Conservation (phyloP, 2,113 vertebrate species). For the Typhlomys cinereus region DNA sequence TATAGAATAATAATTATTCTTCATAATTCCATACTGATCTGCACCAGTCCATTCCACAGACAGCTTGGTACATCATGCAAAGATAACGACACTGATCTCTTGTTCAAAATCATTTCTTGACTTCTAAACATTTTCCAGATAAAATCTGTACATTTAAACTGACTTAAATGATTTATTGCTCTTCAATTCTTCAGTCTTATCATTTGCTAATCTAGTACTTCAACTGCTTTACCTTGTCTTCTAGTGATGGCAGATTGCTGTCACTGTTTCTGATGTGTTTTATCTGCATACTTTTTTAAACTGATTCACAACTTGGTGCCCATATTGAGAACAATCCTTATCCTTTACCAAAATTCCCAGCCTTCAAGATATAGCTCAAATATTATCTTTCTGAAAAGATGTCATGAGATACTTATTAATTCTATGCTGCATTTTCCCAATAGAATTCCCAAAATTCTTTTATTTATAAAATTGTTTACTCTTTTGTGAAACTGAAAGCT, state of each 20-base stretch:
- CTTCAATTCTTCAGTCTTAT: not conserved
- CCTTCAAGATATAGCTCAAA: not conserved
- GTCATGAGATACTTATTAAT: not conserved
- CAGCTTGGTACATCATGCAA: not conserved
- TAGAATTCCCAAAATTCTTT: not conserved
- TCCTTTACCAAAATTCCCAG: not conserved
- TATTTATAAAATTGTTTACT: not conserved
- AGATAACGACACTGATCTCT: not conserved
- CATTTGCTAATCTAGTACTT: not conserved
- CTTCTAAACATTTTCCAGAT: slow-evolving; percentile 12
- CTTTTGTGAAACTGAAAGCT: not conserved
- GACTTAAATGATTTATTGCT: slow-evolving; percentile 21
- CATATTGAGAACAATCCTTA: not conserved
- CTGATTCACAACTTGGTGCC: not conserved
- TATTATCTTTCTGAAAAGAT: not conserved
- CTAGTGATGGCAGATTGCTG: not conserved
- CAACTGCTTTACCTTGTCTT: not conserved
- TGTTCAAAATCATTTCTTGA: not conserved
- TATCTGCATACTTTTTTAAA: not conserved
- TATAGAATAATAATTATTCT: not conserved
- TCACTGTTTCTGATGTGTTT: not conserved
- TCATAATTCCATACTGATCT: not conserved
- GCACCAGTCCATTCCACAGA: not conserved
- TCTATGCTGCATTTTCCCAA: not conserved
- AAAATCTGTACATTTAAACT: slow-evolving; percentile 29